phyloP scores from a whole-genome alignment of 2,113 vertebrate genomes.

The Phodopus roborovskii region DNA sequence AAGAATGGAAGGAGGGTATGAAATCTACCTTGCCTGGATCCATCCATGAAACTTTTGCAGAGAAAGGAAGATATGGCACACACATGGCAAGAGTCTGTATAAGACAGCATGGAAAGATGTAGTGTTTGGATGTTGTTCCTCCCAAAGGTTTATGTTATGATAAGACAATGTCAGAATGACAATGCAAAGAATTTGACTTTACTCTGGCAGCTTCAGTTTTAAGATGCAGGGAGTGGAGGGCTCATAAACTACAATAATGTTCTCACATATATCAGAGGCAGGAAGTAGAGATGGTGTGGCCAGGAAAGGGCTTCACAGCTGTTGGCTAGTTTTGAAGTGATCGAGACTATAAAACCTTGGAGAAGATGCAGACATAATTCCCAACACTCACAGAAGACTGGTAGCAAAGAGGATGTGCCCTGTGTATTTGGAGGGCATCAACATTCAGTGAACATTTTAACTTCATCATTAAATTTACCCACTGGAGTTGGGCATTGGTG shows the following conservation, averaged over 20 bases:
- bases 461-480: background rate
- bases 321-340: background rate
- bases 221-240: background rate
- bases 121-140: background rate
- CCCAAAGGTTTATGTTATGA: background rate
- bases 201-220: background rate
- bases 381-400: background rate
- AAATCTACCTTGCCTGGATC: background rate
- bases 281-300: rapidly evolving
- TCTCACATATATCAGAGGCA: background rate
- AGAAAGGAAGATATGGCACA: background rate
- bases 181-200: background rate
- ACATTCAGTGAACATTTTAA: background rate
- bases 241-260: background rate
- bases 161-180: background rate
- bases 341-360: background rate
- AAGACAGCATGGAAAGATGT: rapidly evolving
- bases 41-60: background rate
- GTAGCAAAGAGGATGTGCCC: rapidly evolving
- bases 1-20: background rate
- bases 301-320: background rate
- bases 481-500: background rate
- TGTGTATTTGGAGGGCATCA: background rate
- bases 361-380: background rate
- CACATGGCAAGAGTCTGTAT: background rate